Conservation (phyloP, 1,140 invertebrate genomes). For the Rhyzopertha dominica region DNA sequence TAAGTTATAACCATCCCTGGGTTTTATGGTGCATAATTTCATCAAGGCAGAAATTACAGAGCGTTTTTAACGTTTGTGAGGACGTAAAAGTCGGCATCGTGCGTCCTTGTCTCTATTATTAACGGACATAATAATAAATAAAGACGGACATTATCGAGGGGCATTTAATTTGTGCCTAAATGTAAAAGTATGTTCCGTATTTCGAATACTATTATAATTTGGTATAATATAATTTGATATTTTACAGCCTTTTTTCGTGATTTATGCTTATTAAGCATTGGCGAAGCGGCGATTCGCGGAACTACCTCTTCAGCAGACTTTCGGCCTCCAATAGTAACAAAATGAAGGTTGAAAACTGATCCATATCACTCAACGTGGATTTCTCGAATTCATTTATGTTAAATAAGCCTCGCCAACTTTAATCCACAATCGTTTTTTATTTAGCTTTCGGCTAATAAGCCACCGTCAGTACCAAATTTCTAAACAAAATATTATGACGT, state of each 20-base stretch:
- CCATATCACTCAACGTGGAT: too few species aligned
- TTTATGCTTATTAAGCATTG: conserved; percentile 31
- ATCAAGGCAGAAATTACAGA: conserved; percentile 27
- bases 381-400: too few species aligned
- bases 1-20: conserved; percentile 25
- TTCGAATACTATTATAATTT: conserved; percentile 30
- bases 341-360: too few species aligned
- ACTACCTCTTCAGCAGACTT: not conserved
- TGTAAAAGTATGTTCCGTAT: conserved; percentile 23
- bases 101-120: conserved; percentile 27
- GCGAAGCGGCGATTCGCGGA: too few species aligned
- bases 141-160: conserved; percentile 18
- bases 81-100: conserved; percentile 24
- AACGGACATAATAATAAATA: conserved; percentile 20
- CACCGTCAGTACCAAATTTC: too few species aligned
- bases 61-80: conserved; percentile 25
- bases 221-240: conserved; percentile 32
- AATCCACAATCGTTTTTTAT: too few species aligned
- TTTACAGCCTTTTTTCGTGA: conserved; percentile 28
- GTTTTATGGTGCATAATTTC: conserved; percentile 34
- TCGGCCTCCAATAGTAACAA: not conserved
- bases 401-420: too few species aligned
- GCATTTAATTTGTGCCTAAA: conserved; percentile 30
- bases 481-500: too few species aligned
- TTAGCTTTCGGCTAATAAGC: too few species aligned